phyloP scores from a whole-genome alignment of 2,113 vertebrate species.

The Phyllostomus hastatus region DNA sequence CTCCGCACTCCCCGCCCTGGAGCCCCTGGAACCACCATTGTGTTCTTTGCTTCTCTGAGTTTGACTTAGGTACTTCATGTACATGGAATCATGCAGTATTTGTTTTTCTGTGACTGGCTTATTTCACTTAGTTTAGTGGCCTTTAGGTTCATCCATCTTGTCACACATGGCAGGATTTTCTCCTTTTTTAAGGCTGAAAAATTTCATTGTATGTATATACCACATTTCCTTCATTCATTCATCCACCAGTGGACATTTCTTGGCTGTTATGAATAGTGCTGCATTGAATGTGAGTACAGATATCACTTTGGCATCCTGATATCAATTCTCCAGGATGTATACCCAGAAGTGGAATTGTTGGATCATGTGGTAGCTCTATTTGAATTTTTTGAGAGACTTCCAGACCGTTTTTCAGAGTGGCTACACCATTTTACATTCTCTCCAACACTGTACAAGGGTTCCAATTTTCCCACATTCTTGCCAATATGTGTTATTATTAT shows the following conservation, averaged over 20 bases:
- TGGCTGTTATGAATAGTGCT: not conserved
- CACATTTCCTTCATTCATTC: not conserved
- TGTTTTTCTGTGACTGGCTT: not conserved
- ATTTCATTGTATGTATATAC: not conserved
- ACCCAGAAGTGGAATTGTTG: not conserved
- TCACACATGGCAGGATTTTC: not conserved
- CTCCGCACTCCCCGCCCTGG: not conserved
- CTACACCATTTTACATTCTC: not conserved
- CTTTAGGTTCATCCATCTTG: not conserved
- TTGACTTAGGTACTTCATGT: not conserved
- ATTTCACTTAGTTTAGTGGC: not conserved
- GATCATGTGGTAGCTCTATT: not conserved
- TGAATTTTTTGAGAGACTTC: not conserved
- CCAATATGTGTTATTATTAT: not conserved
- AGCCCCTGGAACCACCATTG: not conserved
- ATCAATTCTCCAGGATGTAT: not conserved
- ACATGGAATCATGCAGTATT: not conserved
- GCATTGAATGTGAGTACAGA: not conserved
- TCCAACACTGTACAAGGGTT: not conserved
- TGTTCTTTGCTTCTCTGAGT: not conserved
- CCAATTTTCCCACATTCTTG: not conserved
- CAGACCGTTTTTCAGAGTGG: not conserved
- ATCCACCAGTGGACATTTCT: not conserved
- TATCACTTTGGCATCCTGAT: not conserved
- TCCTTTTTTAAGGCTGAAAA: not conserved